These are phyloP conservation scores for Hyperopisus bebe DNA, from an alignment of 2,113 vertebrate genomes.

Conservation along the genomic window DNA sequence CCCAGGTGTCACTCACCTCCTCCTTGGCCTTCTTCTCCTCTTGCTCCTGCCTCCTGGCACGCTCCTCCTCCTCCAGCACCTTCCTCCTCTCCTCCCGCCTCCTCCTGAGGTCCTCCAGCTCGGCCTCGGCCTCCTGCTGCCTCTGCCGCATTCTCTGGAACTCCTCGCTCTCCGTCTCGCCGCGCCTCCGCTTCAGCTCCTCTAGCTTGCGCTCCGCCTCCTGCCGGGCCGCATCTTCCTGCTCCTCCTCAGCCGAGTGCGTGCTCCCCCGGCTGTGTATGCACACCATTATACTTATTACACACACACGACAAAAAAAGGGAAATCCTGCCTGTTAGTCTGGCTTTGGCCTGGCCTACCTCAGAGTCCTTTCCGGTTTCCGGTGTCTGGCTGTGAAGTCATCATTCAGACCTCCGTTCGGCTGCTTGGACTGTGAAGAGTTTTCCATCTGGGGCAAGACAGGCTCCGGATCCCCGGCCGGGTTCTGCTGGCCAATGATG, in stretches of 20 bases:
- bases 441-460: slow-evolving; percentile 27
- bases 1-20: slow-evolving; percentile 60
- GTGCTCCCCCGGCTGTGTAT: slow-evolving; percentile 56
- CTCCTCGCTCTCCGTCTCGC: slow-evolving; percentile 80
- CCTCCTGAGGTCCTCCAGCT: slow-evolving; percentile 89
- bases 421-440: slow-evolving; percentile 44
- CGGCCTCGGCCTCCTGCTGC: slow-evolving; percentile 79
- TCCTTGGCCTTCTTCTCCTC: slow-evolving; percentile 75
- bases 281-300: neutral
- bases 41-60: slow-evolving; percentile 79
- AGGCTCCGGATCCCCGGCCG: slow-evolving; percentile 34
- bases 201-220: slow-evolving; percentile 82
- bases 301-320: neutral
- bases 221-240: slow-evolving; percentile 61
- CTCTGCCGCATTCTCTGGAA: slow-evolving; percentile 84
- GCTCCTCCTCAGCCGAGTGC: slow-evolving; percentile 59
- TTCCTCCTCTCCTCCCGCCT: slow-evolving; percentile 87
- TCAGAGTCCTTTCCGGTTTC: slow-evolving; percentile 77
- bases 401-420: slow-evolving; percentile 65
- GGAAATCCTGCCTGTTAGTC: slow-evolving; percentile 22
- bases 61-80: slow-evolving; percentile 87
- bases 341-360: slow-evolving; percentile 58
- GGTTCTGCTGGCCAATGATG: slow-evolving; percentile 68
- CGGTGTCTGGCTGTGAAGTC: slow-evolving; percentile 66
- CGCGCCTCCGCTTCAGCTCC: slow-evolving; percentile 79